phyloP scores from a whole-genome alignment of 2,113 vertebrate genomes.

The Poeciliopsis turrubarensis region DNA sequence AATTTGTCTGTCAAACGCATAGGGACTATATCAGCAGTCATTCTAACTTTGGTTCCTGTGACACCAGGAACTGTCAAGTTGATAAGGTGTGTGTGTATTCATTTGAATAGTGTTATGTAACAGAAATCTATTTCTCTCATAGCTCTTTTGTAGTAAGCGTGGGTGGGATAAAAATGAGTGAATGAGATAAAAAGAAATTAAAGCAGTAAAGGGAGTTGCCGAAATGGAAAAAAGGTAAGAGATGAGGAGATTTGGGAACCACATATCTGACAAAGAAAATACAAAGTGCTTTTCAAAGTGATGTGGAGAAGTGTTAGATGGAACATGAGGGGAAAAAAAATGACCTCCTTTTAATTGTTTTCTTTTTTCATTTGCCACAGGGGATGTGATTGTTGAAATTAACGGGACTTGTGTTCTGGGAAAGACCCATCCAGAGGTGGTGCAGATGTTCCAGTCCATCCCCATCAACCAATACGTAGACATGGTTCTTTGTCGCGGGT shows the following conservation, averaged over 20 bases:
- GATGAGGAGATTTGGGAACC: slow-evolving; percentile 34
- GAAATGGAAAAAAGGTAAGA: slow-evolving; percentile 37
- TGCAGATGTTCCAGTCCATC: slow-evolving; percentile 97
- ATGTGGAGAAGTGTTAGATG: slow-evolving; percentile 36
- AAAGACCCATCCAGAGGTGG: slow-evolving; percentile 97
- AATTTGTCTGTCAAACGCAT: no score
- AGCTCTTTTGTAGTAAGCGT: slow-evolving; percentile 4
- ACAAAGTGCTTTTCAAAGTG: slow-evolving; percentile 17
- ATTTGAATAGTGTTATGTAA: slow-evolving; percentile 27
- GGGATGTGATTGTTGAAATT: slow-evolving; percentile 97
- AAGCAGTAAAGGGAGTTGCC: slow-evolving; percentile 26
- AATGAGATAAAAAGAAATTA: slow-evolving; percentile 42
- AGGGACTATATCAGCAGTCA: no score
- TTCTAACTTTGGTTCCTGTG: background rate
- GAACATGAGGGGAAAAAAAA: slow-evolving; percentile 4
- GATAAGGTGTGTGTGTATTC: slow-evolving; percentile 3
- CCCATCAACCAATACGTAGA: slow-evolving; percentile 93
- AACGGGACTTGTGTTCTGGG: slow-evolving; percentile 95
- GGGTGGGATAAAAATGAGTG: slow-evolving; percentile 30
- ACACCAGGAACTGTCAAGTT: slow-evolving; percentile 18
- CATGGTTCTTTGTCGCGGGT: slow-evolving; percentile 95
- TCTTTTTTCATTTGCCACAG: slow-evolving; percentile 65
- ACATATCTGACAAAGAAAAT: slow-evolving; percentile 16
- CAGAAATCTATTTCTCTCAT: slow-evolving; percentile 32
- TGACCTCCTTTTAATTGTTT: background rate